Percentiles rank a stretch among this genome's conserved stretches.
Conservation (phyloP, 2,797 vertebrate species). For the Avahi laniger region DNA sequence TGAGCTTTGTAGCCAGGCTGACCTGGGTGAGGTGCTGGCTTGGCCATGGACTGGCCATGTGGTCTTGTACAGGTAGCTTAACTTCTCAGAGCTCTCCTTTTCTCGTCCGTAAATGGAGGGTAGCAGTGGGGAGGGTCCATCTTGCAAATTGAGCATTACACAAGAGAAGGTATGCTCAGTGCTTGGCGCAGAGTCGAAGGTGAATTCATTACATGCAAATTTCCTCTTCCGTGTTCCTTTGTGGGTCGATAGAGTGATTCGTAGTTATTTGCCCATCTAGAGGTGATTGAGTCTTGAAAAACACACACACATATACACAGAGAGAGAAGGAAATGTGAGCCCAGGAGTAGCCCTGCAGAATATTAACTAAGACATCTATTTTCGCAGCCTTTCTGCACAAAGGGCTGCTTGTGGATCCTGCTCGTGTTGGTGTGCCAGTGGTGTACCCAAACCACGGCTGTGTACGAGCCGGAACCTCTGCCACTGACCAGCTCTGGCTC, state of each 20-base stretch:
- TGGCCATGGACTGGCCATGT: not conserved
- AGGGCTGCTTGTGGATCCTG: not conserved
- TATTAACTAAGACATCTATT: slow-evolving; percentile 55
- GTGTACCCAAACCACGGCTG: not conserved
- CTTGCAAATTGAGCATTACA: not conserved
- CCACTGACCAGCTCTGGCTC: not conserved
- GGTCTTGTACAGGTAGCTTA: not conserved
- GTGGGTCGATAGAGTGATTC: not conserved
- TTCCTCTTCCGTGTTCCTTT: not conserved
- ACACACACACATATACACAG: not conserved
- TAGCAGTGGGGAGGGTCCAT: not conserved
- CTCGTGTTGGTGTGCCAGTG: not conserved
- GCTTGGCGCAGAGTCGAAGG: not conserved
- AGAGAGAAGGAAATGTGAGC: not conserved
- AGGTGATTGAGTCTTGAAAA: slow-evolving; percentile 19
- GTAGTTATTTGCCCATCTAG: not conserved
- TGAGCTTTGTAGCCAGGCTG: not conserved
- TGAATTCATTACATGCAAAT: not conserved
- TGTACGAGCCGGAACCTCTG: not conserved
- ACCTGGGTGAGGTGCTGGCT: not conserved
- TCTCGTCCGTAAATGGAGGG: not conserved
- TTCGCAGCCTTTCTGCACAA: not conserved
- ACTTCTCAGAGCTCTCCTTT: not conserved
- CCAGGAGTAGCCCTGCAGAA: not conserved
- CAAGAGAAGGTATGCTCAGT: not conserved